Evolutionary conservation across 2,113 vertebrate species (phyloP).

Genomic region (Saguinus imperator): DNA sequence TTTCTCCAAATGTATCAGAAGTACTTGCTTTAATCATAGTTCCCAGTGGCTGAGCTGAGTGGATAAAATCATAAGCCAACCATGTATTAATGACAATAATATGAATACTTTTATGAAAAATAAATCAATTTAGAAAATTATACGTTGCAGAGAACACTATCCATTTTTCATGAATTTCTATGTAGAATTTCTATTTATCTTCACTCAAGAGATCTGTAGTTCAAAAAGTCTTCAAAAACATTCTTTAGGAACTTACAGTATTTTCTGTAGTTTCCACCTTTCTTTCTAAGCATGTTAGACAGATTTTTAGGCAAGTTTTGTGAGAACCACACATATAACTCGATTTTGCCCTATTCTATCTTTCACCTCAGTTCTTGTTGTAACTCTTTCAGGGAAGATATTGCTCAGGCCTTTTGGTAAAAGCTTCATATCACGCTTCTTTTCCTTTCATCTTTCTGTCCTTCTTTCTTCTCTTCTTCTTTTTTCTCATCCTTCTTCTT

Average conservation of each 20-base stretch:
- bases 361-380: too few relatives aligned
- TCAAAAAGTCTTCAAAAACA: neutral
- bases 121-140: constrained; percentile 21
- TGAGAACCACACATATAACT: neutral
- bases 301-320: neutral
- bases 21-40: neutral
- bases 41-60: neutral
- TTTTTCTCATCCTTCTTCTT: neutral
- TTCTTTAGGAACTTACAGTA: neutral
- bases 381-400: neutral
- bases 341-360: neutral
- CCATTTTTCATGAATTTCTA: constrained; percentile 24
- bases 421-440: neutral
- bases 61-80: neutral
- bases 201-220: neutral
- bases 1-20: constrained; percentile 40
- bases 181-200: constrained; percentile 2
- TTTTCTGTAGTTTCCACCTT: neutral
- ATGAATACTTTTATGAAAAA: neutral
- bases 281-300: neutral
- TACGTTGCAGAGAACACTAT: neutral
- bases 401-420: neutral
- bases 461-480: neutral
- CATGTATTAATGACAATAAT: neutral
- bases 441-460: neutral